These are phyloP conservation scores for Amblyjoppa fuscipennis DNA, from an alignment of 2,888 invertebrate genomes.

Conservation along the genomic window DNA sequence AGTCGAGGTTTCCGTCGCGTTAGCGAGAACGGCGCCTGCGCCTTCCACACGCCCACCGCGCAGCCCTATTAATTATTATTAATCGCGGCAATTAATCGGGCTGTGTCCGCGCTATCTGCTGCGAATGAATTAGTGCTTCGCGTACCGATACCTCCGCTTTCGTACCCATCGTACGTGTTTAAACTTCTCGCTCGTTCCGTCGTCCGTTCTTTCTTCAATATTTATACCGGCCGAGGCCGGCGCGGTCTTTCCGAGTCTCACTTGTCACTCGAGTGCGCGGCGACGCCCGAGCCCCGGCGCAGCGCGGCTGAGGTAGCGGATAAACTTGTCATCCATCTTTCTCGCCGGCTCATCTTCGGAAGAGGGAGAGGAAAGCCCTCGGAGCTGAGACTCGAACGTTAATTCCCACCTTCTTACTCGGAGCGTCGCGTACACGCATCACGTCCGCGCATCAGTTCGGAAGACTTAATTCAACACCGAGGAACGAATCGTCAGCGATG, in stretches of 20 bases:
- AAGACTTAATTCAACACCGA: slow-evolving; percentile 63
- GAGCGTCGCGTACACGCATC: slow-evolving; percentile 20
- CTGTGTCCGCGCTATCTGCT: slow-evolving; percentile 71
- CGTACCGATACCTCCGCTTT: slow-evolving; percentile 43
- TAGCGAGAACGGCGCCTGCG: slow-evolving; percentile 71
- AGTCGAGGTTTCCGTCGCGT: slow-evolving; percentile 46
- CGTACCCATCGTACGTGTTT: slow-evolving; percentile 62
- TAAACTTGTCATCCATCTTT: slow-evolving; percentile 67
- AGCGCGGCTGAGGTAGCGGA: slow-evolving; percentile 47
- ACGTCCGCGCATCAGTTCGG: slow-evolving; percentile 46
- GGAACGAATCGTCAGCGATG: slow-evolving; percentile 29
- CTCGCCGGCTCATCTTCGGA: slow-evolving; percentile 45
- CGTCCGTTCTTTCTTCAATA: not conserved
- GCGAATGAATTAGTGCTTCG: slow-evolving; percentile 72
- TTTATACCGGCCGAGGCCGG: slow-evolving; percentile 48
- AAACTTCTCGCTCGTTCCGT: slow-evolving; percentile 58
- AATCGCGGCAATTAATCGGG: slow-evolving; percentile 81
- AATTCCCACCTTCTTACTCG: slow-evolving; percentile 63
- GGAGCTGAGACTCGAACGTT: slow-evolving; percentile 52
- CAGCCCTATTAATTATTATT: slow-evolving; percentile 80
- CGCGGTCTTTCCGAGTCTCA: slow-evolving; percentile 60
- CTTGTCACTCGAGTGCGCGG: slow-evolving; percentile 60
- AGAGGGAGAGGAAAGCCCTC: slow-evolving; percentile 31
- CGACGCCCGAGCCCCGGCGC: not conserved
- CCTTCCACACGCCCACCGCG: slow-evolving; percentile 71